Conservation (phyloP, 2,888 invertebrate genomes). For the Leucozona laternaria region DNA sequence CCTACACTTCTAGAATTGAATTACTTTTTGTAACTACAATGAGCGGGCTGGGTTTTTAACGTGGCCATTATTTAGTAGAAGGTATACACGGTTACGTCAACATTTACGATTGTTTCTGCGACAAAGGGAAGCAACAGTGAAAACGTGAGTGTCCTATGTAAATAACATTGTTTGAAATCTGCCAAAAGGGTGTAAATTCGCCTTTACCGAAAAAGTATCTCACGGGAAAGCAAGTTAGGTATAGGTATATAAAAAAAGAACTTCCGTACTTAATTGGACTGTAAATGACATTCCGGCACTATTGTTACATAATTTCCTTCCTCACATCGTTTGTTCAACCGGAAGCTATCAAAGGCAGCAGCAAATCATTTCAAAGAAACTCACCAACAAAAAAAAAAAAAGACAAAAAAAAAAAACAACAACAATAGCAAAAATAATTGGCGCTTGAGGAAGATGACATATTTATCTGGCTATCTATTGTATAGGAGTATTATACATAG, state of each 20-base stretch:
- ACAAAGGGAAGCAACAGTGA: constrained; percentile 15
- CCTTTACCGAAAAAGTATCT: not conserved
- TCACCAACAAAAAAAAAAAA: constrained; percentile 5
- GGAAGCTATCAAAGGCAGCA: constrained; percentile 44
- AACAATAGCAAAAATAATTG: constrained; percentile 8
- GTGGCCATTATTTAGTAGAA: constrained; percentile 44
- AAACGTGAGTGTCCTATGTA: constrained; percentile 7
- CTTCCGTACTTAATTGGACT: constrained; percentile 48
- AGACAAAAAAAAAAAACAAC: not conserved
- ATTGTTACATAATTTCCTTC: constrained; percentile 46
- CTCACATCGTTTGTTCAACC: not conserved
- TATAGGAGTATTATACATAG: not conserved
- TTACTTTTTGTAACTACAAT: constrained; percentile 40
- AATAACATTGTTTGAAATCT: constrained; percentile 42
- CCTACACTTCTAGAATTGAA: constrained; percentile 59
- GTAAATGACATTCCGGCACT: constrained; percentile 49
- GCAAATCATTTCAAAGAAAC: constrained; percentile 21
- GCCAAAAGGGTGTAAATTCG: not conserved
- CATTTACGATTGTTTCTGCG: constrained; percentile 31
- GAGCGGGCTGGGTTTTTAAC: constrained; percentile 52
- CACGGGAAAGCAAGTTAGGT: not conserved
- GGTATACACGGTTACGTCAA: constrained; percentile 52
- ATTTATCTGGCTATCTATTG: not conserved
- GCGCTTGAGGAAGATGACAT: constrained; percentile 4
- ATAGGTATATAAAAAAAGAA: not conserved